These are phyloP conservation scores for Spongilla lacustris DNA, from an alignment of 37 sponge, comb jelly and placozoan genomes.

Conservation along the genomic window DNA sequence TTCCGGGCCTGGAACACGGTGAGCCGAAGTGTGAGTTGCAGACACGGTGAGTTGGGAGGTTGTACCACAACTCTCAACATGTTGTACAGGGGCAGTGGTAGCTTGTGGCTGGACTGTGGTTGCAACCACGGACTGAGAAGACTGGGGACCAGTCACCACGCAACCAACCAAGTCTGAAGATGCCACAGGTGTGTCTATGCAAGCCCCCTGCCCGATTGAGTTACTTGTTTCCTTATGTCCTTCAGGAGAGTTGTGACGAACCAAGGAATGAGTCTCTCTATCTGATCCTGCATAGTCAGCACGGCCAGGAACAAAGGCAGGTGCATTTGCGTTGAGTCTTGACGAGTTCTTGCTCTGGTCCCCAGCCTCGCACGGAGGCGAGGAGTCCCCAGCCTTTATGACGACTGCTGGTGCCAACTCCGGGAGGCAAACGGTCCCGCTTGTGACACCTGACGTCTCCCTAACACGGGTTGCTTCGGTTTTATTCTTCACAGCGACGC, in stretches of 20 bases:
- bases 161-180: too few species aligned
- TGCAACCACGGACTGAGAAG: not conserved
- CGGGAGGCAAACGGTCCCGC: not conserved
- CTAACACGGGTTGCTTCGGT: not conserved
- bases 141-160: not conserved
- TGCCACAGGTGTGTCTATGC: not conserved
- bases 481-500: not conserved
- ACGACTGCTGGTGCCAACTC: not conserved
- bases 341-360: not conserved
- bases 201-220: not conserved
- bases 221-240: not conserved
- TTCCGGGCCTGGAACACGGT: not conserved
- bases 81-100: not conserved
- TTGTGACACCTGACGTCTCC: not conserved
- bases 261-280: not conserved
- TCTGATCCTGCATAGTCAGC: not conserved
- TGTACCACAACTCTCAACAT: too few species aligned
- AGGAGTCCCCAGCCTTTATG: not conserved
- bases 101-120: not conserved
- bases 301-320: constrained; percentile 42
- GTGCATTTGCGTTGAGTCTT: constrained; percentile 43
- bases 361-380: not conserved
- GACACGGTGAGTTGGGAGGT: too few species aligned
- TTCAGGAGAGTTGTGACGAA: not conserved
- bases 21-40: not conserved